phyloP scores from a whole-genome alignment of 2,113 vertebrate species.

The Eretmochelys imbricata region DNA sequence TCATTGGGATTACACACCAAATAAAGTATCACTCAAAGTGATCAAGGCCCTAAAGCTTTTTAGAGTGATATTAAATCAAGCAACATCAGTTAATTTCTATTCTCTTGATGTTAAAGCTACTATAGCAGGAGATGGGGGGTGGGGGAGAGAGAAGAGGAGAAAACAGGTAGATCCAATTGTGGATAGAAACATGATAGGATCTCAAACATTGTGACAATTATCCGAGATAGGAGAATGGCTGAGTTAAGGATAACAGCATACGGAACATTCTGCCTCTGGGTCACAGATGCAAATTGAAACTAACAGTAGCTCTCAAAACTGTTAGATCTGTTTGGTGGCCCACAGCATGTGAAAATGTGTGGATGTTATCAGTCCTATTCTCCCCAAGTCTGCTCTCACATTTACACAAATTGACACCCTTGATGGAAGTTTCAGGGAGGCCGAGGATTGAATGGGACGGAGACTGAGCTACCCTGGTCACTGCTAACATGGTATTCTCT shows the following conservation, averaged over 20 bases:
- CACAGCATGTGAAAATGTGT: rapidly evolving
- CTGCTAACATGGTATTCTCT: not conserved
- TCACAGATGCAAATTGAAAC: not conserved
- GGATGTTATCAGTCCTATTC: not conserved
- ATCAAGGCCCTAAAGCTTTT: not conserved
- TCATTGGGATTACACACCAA: not conserved
- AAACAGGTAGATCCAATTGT: not conserved
- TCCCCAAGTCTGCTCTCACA: not conserved
- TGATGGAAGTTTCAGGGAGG: not conserved
- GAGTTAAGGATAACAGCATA: rapidly evolving
- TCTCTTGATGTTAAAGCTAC: not conserved
- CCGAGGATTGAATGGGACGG: not conserved
- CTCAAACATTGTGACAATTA: rapidly evolving
- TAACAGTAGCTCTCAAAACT: rapidly evolving
- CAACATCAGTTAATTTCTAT: not conserved
- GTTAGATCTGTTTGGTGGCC: rapidly evolving
- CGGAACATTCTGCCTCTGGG: not conserved
- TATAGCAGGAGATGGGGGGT: rapidly evolving
- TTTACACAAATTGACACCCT: not conserved
- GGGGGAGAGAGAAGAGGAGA: rapidly evolving
- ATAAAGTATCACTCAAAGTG: not conserved
- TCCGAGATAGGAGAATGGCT: not conserved
- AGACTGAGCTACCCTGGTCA: not conserved
- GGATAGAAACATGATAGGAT: not conserved
- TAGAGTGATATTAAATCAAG: not conserved